Conservation (phyloP, 2,113 vertebrate genomes). For the Entomyzon cyanotis region DNA sequence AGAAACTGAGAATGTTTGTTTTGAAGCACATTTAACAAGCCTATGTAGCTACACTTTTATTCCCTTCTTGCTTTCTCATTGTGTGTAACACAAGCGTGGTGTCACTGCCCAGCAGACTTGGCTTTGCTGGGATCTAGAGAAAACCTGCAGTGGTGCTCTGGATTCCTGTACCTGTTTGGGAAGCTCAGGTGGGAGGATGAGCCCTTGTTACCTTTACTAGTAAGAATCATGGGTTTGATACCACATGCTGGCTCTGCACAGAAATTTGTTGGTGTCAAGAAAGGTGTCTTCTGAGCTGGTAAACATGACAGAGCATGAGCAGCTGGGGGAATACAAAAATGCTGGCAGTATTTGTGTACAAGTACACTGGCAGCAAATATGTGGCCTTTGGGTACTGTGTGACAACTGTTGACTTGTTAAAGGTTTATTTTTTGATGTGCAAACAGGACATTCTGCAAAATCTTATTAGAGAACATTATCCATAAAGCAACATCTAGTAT, state of each 20-base stretch:
- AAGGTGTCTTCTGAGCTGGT: neutral
- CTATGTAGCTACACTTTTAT: neutral
- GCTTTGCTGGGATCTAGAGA: neutral
- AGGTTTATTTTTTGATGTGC: neutral
- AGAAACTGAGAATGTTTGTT: neutral
- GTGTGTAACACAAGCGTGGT: rapidly evolving
- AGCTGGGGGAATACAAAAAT: neutral
- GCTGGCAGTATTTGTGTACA: too few species aligned
- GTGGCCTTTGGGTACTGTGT: neutral
- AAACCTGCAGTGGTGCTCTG: neutral
- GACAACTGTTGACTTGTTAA: neutral
- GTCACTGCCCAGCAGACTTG: neutral
- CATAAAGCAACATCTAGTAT: neutral
- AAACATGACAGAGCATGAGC: neutral
- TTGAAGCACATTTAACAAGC: neutral
- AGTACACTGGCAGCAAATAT: neutral
- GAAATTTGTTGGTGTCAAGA: neutral
- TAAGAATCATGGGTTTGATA: neutral
- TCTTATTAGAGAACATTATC: neutral
- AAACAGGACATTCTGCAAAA: neutral
- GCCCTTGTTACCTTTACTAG: neutral
- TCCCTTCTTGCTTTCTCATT: neutral
- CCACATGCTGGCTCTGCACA: rapidly evolving
- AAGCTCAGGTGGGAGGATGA: neutral
- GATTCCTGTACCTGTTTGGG: neutral